Conservation (phyloP, 2,113 vertebrate genomes). For the Chloebia gouldiae region DNA sequence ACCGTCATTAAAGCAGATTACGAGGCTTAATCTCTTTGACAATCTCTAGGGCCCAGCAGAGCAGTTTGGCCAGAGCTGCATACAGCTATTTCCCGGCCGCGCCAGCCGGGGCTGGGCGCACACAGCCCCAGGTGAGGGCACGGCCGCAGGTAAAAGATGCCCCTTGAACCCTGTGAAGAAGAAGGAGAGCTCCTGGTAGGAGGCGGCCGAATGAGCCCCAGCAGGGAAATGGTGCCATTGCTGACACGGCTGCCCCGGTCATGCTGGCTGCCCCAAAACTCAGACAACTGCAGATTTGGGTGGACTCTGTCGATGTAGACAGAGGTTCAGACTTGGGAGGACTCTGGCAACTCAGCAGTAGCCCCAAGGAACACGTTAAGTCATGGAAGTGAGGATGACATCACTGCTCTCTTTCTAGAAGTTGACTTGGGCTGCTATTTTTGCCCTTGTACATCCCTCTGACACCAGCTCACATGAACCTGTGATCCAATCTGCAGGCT, state of each 20-base stretch:
- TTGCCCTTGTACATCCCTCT: neutral
- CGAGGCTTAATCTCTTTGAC: constrained; percentile 79
- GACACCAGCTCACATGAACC: neutral
- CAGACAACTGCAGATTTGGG: neutral
- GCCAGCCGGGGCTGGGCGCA: neutral
- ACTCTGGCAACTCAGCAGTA: neutral
- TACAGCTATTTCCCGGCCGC: neutral
- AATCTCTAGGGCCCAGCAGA: constrained; percentile 69
- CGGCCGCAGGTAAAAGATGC: neutral
- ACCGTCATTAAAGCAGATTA: constrained; percentile 82
- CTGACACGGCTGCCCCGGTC: neutral
- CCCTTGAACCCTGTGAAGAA: neutral
- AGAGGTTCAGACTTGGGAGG: neutral
- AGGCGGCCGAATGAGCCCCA: neutral
- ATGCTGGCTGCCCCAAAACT: neutral
- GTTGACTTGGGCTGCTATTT: accelerated
- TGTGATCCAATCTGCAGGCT: neutral
- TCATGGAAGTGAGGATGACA: neutral
- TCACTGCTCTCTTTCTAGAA: neutral
- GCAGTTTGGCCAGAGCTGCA: constrained; percentile 3
- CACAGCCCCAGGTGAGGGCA: neutral
- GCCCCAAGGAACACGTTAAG: neutral
- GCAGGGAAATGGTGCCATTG: neutral
- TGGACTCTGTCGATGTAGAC: neutral
- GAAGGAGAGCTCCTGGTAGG: neutral